These are phyloP conservation scores for Lottia scabra DNA, from an alignment of 2,888 invertebrate species.

Conservation along the genomic window DNA sequence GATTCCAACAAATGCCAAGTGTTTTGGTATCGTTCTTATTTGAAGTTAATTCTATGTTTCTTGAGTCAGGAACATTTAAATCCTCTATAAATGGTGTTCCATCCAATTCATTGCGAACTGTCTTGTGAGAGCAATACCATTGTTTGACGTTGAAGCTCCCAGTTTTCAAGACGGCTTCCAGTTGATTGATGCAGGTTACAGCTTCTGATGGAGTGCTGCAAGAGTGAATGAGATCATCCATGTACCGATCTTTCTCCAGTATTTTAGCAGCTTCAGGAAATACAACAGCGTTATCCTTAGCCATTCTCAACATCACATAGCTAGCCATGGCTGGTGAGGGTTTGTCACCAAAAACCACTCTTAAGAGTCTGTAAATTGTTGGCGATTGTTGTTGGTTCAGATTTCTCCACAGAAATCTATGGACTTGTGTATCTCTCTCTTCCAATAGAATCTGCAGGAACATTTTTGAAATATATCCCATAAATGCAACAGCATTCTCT, in stretches of 20 bases:
- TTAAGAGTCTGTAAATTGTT: background rate
- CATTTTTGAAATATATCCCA: slow-evolving; percentile 1
- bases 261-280: slow-evolving; percentile 20
- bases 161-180: slow-evolving; percentile 9
- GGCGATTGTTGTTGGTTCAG: background rate
- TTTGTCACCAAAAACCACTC: slow-evolving; percentile 18
- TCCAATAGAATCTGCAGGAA: background rate
- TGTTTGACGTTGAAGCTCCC: slow-evolving; percentile 13
- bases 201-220: slow-evolving; percentile 7
- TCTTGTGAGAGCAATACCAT: slow-evolving; percentile 8
- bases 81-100: background rate
- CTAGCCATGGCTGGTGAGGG: slow-evolving; percentile 20
- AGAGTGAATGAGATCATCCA: slow-evolving; percentile 18
- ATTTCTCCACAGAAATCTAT: slow-evolving; percentile 17
- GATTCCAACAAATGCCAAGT: slow-evolving; percentile 4
- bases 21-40: background rate
- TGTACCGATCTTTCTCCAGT: slow-evolving; percentile 16
- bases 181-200: background rate
- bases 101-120: background rate
- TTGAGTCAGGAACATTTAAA: background rate
- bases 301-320: slow-evolving; percentile 12
- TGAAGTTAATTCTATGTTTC: background rate
- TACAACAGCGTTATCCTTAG: background rate
- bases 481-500: background rate
- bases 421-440: slow-evolving; percentile 5